Conservation (phyloP, 2,888 invertebrate genomes). For the Rhaphigaster nebulosa region DNA sequence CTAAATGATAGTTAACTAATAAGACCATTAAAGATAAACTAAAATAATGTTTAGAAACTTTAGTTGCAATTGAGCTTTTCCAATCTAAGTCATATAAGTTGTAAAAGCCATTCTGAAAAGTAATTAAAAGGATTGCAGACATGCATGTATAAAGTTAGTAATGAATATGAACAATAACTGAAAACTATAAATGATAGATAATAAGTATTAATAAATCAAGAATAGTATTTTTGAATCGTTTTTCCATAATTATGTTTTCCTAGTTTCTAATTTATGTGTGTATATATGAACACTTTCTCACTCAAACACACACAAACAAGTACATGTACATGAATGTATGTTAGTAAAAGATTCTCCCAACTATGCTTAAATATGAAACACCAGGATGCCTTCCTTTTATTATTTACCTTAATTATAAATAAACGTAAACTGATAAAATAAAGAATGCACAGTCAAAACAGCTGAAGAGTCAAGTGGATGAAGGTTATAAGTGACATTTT, state of each 20-base stretch:
- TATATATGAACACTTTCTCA: neutral
- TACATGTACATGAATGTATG: neutral
- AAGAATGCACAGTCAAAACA: neutral
- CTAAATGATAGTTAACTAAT: neutral
- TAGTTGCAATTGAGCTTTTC: neutral
- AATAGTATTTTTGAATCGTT: neutral
- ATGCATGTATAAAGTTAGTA: neutral
- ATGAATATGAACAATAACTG: neutral
- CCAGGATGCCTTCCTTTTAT: slow-evolving; percentile 13
- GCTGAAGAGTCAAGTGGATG: too few relatives aligned
- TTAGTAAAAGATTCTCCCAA: slow-evolving; percentile 1
- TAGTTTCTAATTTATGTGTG: neutral
- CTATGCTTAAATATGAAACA: neutral
- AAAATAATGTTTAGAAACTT: neutral
- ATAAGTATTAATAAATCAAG: neutral
- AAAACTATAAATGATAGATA: neutral
- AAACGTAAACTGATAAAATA: neutral
- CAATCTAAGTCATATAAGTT: neutral
- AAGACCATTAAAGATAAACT: neutral
- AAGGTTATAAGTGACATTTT: too few relatives aligned
- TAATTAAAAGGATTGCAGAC: neutral
- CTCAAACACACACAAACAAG: neutral
- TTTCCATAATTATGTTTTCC: neutral
- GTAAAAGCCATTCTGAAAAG: neutral
- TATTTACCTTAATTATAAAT: neutral